Conservation (phyloP, 2,888 invertebrate genomes). For the Andrena marginata region DNA sequence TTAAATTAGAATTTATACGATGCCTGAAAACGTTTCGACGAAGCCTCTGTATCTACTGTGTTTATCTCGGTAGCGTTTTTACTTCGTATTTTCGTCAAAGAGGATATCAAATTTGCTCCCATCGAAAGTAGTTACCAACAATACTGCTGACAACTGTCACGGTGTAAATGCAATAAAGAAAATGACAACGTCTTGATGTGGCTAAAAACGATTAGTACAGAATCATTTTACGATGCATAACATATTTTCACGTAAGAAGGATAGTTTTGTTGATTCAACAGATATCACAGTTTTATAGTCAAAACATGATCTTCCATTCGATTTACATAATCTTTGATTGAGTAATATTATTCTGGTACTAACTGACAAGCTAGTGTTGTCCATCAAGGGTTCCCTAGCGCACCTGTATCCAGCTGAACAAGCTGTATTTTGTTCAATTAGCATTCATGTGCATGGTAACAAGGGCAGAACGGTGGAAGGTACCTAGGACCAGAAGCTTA, state of each 20-base stretch:
- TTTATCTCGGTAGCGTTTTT: conserved; percentile 28
- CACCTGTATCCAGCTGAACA: too few species aligned
- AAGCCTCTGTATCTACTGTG: conserved; percentile 51
- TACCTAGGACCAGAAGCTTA: not conserved
- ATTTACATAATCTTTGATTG: not conserved
- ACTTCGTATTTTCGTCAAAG: not conserved
- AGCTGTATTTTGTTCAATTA: too few species aligned
- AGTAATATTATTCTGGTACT: not conserved
- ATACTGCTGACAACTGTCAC: not conserved
- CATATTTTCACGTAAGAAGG: too few species aligned
- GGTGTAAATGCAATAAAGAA: not conserved
- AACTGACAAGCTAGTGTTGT: too few species aligned
- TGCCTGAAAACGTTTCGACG: conserved; percentile 64
- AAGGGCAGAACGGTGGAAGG: too few species aligned
- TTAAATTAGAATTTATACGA: conserved; percentile 74
- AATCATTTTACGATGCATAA: too few species aligned
- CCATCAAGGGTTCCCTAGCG: too few species aligned
- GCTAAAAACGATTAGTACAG: too few species aligned
- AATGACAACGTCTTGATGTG: too few species aligned
- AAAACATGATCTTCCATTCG: not conserved
- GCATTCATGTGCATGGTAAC: too few species aligned
- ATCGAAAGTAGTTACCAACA: not conserved
- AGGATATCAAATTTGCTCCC: not conserved
- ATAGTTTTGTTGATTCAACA: too few species aligned
- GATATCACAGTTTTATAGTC: not conserved